Conservation (phyloP, 2,113 vertebrate species). For the Tachysurus vachellii region DNA sequence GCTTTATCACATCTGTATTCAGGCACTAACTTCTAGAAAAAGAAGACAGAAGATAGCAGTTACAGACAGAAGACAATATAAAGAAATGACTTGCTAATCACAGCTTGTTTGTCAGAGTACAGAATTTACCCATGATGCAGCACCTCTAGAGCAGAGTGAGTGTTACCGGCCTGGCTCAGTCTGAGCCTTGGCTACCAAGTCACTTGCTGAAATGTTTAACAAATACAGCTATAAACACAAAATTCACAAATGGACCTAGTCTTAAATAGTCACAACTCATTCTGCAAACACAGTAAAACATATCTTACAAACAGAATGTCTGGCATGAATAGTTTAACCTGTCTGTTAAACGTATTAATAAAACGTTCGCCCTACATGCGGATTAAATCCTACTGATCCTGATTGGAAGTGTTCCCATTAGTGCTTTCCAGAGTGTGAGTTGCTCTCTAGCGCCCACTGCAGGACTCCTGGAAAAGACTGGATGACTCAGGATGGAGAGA, state of each 20-base stretch:
- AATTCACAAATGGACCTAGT: background rate
- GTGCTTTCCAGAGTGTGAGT: background rate
- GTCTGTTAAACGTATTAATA: background rate
- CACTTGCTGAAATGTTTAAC: background rate
- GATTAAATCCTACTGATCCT: background rate
- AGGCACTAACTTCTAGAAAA: background rate
- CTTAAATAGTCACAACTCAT: background rate
- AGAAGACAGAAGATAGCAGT: background rate
- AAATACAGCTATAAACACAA: background rate
- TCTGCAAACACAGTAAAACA: background rate
- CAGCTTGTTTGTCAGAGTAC: background rate
- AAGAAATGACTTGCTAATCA: background rate
- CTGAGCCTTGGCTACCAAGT: background rate
- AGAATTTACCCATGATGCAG: background rate
- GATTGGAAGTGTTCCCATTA: background rate
- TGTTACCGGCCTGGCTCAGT: background rate
- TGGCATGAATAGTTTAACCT: background rate
- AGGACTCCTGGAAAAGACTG: background rate
- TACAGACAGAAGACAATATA: background rate
- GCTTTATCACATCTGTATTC: background rate
- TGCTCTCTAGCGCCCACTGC: background rate
- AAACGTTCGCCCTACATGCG: background rate
- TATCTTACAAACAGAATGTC: background rate
- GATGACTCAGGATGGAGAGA: background rate
- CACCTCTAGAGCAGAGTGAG: background rate